A percentile compares a stretch with the other conserved stretches of the same genome.
Conservation (phyloP, 2,113 vertebrate genomes). For the Podocnemis expansa region DNA sequence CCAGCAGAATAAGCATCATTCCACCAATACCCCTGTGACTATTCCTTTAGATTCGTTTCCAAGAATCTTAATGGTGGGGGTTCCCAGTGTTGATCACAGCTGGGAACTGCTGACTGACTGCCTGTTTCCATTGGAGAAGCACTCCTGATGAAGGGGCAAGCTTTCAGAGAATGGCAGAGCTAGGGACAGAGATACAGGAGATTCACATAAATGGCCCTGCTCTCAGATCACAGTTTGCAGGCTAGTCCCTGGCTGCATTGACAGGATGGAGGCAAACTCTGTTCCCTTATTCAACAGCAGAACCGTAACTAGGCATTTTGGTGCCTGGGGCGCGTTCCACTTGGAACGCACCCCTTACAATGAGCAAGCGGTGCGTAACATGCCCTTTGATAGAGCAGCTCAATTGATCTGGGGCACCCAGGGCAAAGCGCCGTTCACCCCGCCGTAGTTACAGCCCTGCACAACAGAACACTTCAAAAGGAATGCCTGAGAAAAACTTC, state of each 20-base stretch:
- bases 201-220: not conserved
- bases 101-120: accelerated
- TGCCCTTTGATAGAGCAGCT: too few relatives aligned
- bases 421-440: too few relatives aligned
- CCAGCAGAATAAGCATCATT: not conserved
- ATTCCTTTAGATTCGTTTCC: not conserved
- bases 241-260: not conserved
- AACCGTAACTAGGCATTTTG: too few relatives aligned
- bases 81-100: not conserved
- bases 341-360: too few relatives aligned
- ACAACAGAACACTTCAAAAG: not conserved
- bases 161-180: accelerated
- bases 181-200: not conserved
- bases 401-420: too few relatives aligned
- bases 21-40: not conserved
- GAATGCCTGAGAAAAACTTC: not conserved
- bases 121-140: accelerated
- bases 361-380: too few relatives aligned
- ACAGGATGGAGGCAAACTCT: not conserved
- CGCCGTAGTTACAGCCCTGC: too few relatives aligned
- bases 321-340: too few relatives aligned
- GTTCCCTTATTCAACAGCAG: too few relatives aligned
- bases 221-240: not conserved
- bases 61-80: not conserved
- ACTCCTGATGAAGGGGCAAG: not conserved